Base-by-base conservation (phyloP, 2,113 vertebrate genomes). In the Galemys pyrenaicus region DNA sequence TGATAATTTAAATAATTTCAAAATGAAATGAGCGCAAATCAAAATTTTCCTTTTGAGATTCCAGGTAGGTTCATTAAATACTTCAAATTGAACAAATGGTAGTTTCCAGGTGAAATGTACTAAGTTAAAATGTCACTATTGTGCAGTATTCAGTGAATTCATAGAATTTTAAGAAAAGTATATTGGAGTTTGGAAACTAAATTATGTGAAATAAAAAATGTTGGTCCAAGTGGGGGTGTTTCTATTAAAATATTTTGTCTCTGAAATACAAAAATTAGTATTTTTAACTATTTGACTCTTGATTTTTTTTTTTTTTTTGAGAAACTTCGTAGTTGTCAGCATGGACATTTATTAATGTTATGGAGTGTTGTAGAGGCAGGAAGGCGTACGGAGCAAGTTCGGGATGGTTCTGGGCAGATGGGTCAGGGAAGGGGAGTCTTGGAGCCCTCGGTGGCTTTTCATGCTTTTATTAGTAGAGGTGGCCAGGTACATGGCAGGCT, bases 101-200 rank as follows among this genome's bases (percentile, higher is more conserved):
- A 41, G 56, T 82, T 89, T 86, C 51, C 30, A n/a, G 32, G 56
- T 68, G 15, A 37, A 85, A 65, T 78, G 24, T 68, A 30, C 49
- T 62, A 73, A 30, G 20, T 54, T 68, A 89, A 92, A 51, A 65
- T 82, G n/a, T 32, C 24, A 26, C 0, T 82, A 35, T 68, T 73
- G 9, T 67, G 17, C 32, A 35, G 9, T 30, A 62, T 30, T 56
- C 64, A 65, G 46, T 87, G 20, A 82, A 67, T 10, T 82, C 54
- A 67, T 28, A 90, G 51, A 70, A 60, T 88, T 93, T 85, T 87
- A 77, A 60, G 58, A 78, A 68, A 82, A 93, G 44, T 68, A 46
- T 16, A 54, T 13, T 39, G 13, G 22, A 86, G 39, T 92, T 87
- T 62, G 51, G 71, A 91, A 74, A 77, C 32, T 13, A 65, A 92